These are phyloP conservation scores for Latrodectus hesperus DNA, from an alignment of 2,888 invertebrate species.

Conservation along the genomic window DNA sequence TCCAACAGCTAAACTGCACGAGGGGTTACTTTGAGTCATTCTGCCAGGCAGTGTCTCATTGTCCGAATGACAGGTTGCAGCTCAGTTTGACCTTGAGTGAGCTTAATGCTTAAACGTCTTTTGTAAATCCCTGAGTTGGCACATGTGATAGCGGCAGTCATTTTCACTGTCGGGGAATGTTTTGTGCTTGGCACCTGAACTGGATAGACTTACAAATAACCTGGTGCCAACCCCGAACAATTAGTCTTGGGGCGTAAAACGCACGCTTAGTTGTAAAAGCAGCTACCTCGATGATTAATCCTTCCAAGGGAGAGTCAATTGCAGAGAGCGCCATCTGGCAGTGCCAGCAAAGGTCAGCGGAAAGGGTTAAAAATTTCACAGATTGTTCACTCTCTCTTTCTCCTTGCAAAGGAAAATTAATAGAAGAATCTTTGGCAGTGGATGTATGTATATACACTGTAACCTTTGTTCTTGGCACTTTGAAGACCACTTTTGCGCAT, in stretches of 20 bases:
- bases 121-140: background rate
- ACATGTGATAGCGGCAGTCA: background rate
- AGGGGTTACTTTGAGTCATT: too few species aligned
- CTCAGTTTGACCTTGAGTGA: background rate
- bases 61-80: background rate
- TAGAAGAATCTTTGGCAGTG: background rate
- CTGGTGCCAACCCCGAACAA: background rate
- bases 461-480: too few species aligned
- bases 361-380: constrained; percentile 39
- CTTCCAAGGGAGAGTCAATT: constrained; percentile 28
- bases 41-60: too few species aligned
- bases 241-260: constrained; percentile 12
- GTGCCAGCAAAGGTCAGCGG: constrained; percentile 37
- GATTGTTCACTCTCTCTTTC: constrained; percentile 25
- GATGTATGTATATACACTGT: too few species aligned
- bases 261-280: constrained; percentile 6
- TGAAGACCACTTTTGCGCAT: too few species aligned
- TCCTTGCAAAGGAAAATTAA: background rate
- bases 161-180: background rate
- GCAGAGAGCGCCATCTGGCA: constrained; percentile 44
- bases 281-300: constrained; percentile 29
- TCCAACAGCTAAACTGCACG: too few species aligned
- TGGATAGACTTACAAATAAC: constrained; percentile 2
- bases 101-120: background rate
- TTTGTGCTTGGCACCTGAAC: background rate